Percentiles rank a stretch among this genome's conserved stretches.
Conservation (phyloP, 2,797 vertebrate genomes). For the Acanthurus leucopareius region DNA sequence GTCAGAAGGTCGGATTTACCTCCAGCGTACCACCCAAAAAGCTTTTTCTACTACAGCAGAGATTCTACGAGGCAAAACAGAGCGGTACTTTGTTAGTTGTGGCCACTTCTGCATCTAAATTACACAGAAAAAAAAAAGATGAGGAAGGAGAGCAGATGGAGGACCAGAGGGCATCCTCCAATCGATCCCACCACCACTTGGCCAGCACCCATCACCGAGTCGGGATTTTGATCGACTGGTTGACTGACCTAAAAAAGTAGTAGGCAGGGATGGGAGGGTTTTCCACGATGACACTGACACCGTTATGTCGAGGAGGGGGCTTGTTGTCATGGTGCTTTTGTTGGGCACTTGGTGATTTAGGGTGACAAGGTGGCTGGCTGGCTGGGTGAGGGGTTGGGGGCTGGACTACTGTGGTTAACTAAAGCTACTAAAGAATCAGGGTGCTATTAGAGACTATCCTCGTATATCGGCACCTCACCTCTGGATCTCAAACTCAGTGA, state of each 20-base stretch:
- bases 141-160: conserved; percentile 14
- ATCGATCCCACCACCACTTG: conserved; percentile 71
- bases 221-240: conserved; percentile 29
- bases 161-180: conserved; percentile 1
- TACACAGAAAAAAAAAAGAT: conserved; percentile 13
- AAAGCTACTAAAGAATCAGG: conserved; percentile 3
- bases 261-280: conserved; percentile 15
- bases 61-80: conserved; percentile 10
- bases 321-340: conserved; percentile 5
- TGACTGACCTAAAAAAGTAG: conserved; percentile 75
- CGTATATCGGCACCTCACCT: conserved; percentile 5
- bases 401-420: conserved; percentile 5
- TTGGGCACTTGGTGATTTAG: conserved; percentile 5
- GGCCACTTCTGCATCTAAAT: conserved; percentile 32
- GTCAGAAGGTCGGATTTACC: background rate
- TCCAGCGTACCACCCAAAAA: conserved; percentile 52
- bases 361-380: conserved; percentile 10
- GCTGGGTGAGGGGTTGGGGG: background rate
- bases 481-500: conserved; percentile 44
- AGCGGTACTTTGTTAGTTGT: conserved; percentile 21
- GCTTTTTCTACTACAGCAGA: conserved; percentile 32
- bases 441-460: background rate
- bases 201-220: conserved; percentile 68
- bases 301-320: background rate
- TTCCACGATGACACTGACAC: conserved; percentile 45